Percentiles rank a stretch among this genome's conserved stretches.
These are phyloP conservation scores for Volucella inanis DNA, from an alignment of 2,888 invertebrate species.

Conservation along the genomic window DNA sequence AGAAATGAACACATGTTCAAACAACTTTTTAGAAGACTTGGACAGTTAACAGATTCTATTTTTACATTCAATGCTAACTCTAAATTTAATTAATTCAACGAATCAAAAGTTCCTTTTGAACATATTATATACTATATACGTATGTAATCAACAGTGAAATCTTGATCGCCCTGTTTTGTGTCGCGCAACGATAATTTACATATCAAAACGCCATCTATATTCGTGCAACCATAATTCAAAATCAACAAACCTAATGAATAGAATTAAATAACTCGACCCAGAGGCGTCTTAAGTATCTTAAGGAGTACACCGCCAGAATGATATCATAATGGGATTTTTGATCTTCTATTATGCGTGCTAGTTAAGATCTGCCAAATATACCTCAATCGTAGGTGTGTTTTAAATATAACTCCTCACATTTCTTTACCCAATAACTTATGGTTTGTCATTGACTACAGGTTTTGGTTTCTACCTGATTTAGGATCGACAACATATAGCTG, in stretches of 20 bases:
- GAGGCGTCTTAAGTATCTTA: neutral
- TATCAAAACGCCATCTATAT: conserved; percentile 9
- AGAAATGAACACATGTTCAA: no score
- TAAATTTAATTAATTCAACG: no score
- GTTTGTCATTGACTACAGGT: conserved; percentile 26
- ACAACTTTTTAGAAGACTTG: no score
- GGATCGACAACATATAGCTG: no score
- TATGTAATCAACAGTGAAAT: neutral
- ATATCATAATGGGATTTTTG: conserved; percentile 33
- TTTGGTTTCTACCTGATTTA: neutral
- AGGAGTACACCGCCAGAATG: conserved; percentile 4
- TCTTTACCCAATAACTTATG: neutral
- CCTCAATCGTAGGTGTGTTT: conserved; percentile 12
- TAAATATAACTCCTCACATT: conserved; percentile 7
- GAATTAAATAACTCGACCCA: conserved; percentile 16
- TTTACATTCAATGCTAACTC: no score
- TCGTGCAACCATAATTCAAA: neutral
- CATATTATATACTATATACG: neutral
- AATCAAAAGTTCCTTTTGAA: no score
- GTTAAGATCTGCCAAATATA: neutral
- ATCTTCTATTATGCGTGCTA: conserved; percentile 20
- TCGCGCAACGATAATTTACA: neutral
- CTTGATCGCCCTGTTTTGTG: conserved; percentile 2
- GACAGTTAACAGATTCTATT: no score
- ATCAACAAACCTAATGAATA: conserved; percentile 7